Evolutionary conservation across 2,888 invertebrate genomes (phyloP).

Genomic region (Crepidodera aurea): DNA sequence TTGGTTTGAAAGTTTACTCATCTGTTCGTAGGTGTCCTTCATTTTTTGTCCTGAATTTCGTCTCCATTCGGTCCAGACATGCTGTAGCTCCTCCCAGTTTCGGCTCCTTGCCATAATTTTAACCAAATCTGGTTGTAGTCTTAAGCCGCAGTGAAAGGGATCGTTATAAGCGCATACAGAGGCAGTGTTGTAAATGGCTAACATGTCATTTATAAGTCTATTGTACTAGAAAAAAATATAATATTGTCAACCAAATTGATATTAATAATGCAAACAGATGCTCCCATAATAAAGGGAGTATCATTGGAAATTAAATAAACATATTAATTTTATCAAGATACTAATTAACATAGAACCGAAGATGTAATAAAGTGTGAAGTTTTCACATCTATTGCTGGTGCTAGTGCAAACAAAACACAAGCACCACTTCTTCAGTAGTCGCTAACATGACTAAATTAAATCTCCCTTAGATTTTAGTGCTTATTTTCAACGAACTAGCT

Average conservation of each 20-base stretch:
- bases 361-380: too few relatives aligned
- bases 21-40: constrained; percentile 80
- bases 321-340: too few relatives aligned
- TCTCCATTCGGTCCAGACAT: constrained; percentile 91
- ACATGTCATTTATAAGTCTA: constrained; percentile 86
- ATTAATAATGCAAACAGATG: neutral
- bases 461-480: too few relatives aligned
- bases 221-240: constrained; percentile 73
- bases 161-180: constrained; percentile 86
- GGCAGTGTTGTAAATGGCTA: constrained; percentile 85
- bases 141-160: constrained; percentile 82
- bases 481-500: too few relatives aligned
- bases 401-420: too few relatives aligned
- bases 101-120: constrained; percentile 80
- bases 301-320: too few relatives aligned
- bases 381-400: too few relatives aligned
- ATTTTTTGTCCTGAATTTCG: constrained; percentile 83
- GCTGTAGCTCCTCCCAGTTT: constrained; percentile 88
- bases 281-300: too few relatives aligned
- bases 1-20: constrained; percentile 81
- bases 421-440: too few relatives aligned
- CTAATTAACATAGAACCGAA: too few relatives aligned
- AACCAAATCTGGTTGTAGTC: constrained; percentile 80
- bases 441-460: too few relatives aligned
- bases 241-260: neutral